Base-by-base conservation (phyloP, 2,113 vertebrate species). In the Turdus rufiventris region DNA sequence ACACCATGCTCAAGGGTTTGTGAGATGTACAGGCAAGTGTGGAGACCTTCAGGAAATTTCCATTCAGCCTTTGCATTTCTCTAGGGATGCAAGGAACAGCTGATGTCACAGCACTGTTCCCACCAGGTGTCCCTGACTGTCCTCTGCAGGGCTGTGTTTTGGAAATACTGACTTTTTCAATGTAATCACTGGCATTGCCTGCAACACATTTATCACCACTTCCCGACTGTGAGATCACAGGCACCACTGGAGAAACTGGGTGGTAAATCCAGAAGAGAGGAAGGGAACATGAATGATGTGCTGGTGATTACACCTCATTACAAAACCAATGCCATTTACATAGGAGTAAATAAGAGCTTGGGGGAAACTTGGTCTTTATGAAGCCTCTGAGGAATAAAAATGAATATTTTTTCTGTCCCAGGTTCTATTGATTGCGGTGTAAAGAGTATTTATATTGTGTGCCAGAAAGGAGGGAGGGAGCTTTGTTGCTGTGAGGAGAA, bases 401-500 rank as follows among this genome's bases (percentile, higher is more conserved):
- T 47, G 21, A 83, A 25, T 85, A 43, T 56, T 71, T 91, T 85
- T 91, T 82, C 82, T 21, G 58, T 67, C 51, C 17, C 26, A 45
- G 38, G 73, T 62, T 36, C 81, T 60, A 45, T 92, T 84, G 45
- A 43, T 75, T 76, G 66, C n/a, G 11, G 33, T 29, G 5, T 67
- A 88, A 91, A 81, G 54, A 77, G 58, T 84, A 77, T 96, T 94
- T 91, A 63, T 76, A 79, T 50, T 45, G n/a, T 43, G 38, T 91
- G 60, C 88, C 85, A 77, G 88, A 77, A 29, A 77, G 81, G 57
- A 77, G 67, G 38, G 85, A 56, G 83, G 47, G 68, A 82, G 72
- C 51, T 54, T 65, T 56, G 77, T 92, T 88, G 88, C 96, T 90
- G 63, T 90, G 89, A 91, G 78, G 66, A 97, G 96, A 97, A 96